Base-by-base conservation (phyloP, 2,797 vertebrate genomes). In the Coranthus polyacanthus region DNA sequence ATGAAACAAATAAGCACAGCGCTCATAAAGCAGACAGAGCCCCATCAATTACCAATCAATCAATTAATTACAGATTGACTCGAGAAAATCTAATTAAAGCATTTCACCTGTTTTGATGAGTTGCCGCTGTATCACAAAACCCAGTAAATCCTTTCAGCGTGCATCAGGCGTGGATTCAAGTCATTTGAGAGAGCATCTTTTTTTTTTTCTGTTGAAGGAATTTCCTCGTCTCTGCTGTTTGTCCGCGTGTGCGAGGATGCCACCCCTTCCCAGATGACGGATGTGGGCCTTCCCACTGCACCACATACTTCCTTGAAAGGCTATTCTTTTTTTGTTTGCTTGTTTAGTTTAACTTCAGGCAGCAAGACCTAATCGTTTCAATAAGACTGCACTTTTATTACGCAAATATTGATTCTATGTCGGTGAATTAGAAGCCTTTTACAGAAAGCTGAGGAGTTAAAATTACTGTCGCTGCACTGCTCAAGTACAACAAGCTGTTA, bases 61-160 rank as follows among this genome's bases (percentile, higher is more conserved):
- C n/a, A n/a, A n/a, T n/a, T n/a, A n/a, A n/a, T n/a, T n/a, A n/a
- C n/a, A n/a, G n/a, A n/a, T n/a, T n/a, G n/a, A n/a, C n/a, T n/a
- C 4, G 7, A 36, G 6, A 24, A 69, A 52, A 53, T 46, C 0
- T 13, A 16, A 58, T 78, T n/a, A n/a, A n/a, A n/a, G n/a, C n/a
- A n/a, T n/a, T n/a, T 81, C 85, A 91, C 88, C 88, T 84, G 3
- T 68, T 61, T 9, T 68, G 24, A 45, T 5, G 1, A 1, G 16
- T 18, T 41, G 3, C 43, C 32, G 39, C 16, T 0, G 6, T 17
- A 39, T 37, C 10, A 32, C 18, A 57, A 66, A 61, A 18, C 7
- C 1, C 42, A 68, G 17, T 7, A 24, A 58, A 56, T 63, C 53
- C 17, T n/a, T 34, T 63, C 17, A 69, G 16, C 1, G 37, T 29